Evolutionary conservation across 2,113 vertebrate species (phyloP), one percentile per base, ranked within the genome.

Genomic region (Nothobranchius kuhntae): DNA sequence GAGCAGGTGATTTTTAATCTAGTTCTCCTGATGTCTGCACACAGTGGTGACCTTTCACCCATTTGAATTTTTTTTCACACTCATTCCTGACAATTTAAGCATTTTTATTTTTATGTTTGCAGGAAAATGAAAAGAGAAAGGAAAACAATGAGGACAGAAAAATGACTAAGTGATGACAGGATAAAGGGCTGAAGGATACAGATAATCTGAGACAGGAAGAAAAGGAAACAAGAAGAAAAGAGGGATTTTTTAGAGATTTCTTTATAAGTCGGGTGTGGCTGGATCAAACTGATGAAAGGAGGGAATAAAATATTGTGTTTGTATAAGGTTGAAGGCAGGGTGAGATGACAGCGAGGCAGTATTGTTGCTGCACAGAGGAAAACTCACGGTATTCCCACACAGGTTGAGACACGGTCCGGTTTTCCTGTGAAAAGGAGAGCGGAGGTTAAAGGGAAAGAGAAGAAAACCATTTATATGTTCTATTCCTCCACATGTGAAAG

Each of bases 261-360:
- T 26, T 53, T 44, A 13, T 11, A 42, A 14, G 21, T 44, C 5
- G n/a, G 62, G 51, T 30, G 40, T 11, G 8, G 51, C 3, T 64
- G 12, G 13, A 53, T 26, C 3, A 54, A 54, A 54, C 17, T 46
- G 62, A 30, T 65, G 40, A 65, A 54, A 65, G 52, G 38, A 40
- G 38, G 38, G 38, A 26, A 21, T 44, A 21, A 24, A 26, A 2
- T 24, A 45, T 10, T 11, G 21, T 54, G 62, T 30, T 17, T 35
- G 15, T 50, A 2, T 36, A 13, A 38, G 40, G 62, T 65, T 54
- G 40, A 54, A 11, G 21, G 51, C 21, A 42, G 13, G 8, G 36
- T 44, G 50, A 26, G 13, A 30, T 3, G 30, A 30, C 3, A 4
- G 30, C 30, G 30, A 30, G 30, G 30, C 30, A 0, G 30, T 30